A percentile compares a stretch with the other conserved stretches of the same genome.
Evolutionary conservation across 2,113 vertebrate genomes (phyloP).

Genomic region (Eubucco bourcierii): DNA sequence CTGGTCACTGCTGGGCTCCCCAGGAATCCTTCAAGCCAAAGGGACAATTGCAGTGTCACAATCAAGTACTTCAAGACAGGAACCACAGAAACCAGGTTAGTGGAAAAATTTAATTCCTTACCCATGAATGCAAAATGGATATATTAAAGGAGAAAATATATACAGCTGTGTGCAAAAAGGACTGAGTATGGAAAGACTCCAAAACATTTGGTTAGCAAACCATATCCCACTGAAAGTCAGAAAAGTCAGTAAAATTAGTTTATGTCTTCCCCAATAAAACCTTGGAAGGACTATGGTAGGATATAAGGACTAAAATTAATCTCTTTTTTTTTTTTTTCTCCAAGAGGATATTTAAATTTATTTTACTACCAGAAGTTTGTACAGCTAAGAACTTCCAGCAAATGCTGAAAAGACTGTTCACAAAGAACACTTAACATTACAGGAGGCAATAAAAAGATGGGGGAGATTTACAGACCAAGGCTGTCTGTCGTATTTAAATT

Average conservation of each 20-base stretch:
- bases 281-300: background rate
- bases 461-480: background rate
- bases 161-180: background rate
- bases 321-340: background rate
- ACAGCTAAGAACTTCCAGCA: background rate
- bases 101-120: background rate
- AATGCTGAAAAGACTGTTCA: background rate
- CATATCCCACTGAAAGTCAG: background rate
- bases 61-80: background rate
- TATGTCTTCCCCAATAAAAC: background rate
- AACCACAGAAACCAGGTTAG: background rate
- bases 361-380: background rate
- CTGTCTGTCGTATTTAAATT: background rate
- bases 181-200: background rate
- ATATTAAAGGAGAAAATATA: background rate
- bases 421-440: background rate
- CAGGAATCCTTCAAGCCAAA: background rate
- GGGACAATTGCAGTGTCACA: background rate
- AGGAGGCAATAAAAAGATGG: background rate
- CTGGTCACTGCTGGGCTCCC: background rate
- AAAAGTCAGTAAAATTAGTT: background rate
- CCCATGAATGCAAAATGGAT: background rate
- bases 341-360: background rate
- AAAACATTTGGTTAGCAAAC: background rate
- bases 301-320: background rate